Percentiles rank a stretch among this genome's conserved stretches.
phyloP scores from a whole-genome alignment of 2,888 invertebrate genomes.

The Tethea ocularis region DNA sequence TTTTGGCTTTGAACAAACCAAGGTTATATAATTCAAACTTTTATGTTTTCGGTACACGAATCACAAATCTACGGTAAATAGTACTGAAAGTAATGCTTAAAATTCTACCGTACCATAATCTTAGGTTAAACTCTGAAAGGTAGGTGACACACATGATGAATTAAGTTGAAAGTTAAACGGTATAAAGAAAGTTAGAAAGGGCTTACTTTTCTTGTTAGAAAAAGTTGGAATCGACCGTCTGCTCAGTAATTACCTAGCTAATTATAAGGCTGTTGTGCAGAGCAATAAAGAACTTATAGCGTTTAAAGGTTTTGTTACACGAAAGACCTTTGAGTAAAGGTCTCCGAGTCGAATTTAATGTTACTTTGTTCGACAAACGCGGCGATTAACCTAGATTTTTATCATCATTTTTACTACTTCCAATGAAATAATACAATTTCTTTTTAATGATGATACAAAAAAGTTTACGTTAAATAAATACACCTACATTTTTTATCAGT shows the following conservation, averaged over 20 bases:
- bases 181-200: neutral
- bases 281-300: conserved; percentile 10
- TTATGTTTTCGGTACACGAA: neutral
- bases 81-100: neutral
- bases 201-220: neutral
- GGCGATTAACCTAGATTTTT: conserved; percentile 44
- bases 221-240: conserved; percentile 5
- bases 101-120: neutral
- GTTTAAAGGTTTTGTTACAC: conserved; percentile 24
- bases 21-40: neutral
- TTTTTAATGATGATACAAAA: neutral
- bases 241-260: conserved; percentile 21
- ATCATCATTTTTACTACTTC: conserved; percentile 28
- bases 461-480: too few species aligned
- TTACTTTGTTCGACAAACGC: conserved; percentile 25
- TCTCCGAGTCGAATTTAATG: conserved; percentile 21
- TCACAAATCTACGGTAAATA: neutral
- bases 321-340: conserved; percentile 26
- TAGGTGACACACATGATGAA: neutral
- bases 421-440: neutral
- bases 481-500: too few species aligned
- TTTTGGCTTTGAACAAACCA: neutral
- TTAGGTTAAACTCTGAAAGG: neutral
- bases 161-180: neutral
- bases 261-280: conserved; percentile 16